phyloP scores from a whole-genome alignment of 2,797 vertebrate species.

The Xenentodon cancila region DNA sequence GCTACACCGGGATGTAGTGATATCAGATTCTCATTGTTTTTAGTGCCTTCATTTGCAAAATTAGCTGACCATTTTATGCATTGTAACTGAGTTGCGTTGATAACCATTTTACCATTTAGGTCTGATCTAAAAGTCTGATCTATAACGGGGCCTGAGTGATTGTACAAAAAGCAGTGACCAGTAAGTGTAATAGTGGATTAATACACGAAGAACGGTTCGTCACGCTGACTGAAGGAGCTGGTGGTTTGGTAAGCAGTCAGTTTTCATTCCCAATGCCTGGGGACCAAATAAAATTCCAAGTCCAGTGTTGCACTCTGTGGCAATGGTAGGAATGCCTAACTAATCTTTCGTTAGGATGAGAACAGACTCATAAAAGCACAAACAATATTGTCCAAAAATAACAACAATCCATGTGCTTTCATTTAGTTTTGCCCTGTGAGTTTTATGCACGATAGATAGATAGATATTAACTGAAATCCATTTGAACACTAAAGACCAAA shows the following conservation, averaged over 20 bases:
- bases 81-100: conserved; percentile 27
- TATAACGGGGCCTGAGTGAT: conserved; percentile 10
- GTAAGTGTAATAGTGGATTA: conserved; percentile 1
- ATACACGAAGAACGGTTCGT: neutral
- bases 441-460: neutral
- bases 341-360: no score
- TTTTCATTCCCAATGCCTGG: conserved; percentile 7
- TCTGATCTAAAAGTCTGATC: conserved; percentile 29
- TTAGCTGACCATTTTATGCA: conserved; percentile 44
- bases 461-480: no score
- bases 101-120: conserved; percentile 8
- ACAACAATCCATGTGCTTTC: no score
- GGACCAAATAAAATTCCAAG: conserved; percentile 17
- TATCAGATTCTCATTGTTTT: conserved; percentile 37
- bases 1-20: conserved; percentile 32
- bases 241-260: conserved; percentile 4
- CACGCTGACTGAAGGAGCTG: conserved; percentile 1
- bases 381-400: no score
- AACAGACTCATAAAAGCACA: no score
- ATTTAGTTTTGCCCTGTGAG: neutral
- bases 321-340: no score
- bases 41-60: conserved; percentile 75
- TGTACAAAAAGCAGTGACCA: conserved; percentile 6
- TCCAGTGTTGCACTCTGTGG: conserved; percentile 1
- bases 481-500: no score